Evolutionary conservation across 2,888 invertebrate genomes (phyloP), one percentile per base, ranked within the genome.

Genomic region (Lacanobia wlatinum): DNA sequence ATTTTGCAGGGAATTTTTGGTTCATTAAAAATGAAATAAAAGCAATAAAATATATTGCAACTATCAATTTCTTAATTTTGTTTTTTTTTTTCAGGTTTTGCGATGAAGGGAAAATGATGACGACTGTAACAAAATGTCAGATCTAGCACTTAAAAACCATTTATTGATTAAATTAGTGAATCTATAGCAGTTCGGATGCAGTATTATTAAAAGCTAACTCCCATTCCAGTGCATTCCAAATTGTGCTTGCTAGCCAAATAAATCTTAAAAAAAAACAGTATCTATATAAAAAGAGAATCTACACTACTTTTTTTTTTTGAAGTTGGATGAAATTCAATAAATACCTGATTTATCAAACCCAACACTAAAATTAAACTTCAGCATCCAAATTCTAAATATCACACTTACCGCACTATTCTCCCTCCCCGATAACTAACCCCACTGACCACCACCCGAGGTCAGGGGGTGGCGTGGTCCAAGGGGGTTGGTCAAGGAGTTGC

Each of bases 361-460:
- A 40, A 8, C 9, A 40, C 1, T 1, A 58, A 46, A 14, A 28
- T 28, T 34, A 28, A 65, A 48, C n/a, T 67, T 18, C 7, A 50
- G 9, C 34, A 16, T 38, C 48, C 16, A 66, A 63, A 48, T 69
- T 50, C 48, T 55, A 79, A 77, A 78, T 80, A 86, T 74, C 59
- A 80, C 89, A 92, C 85, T 90, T 90, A 85, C 89, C 72, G 66
- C 89, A 80, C 80, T 89, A 83, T 89, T 62, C 76, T n/a, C 62
- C 58, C 67, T 67, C 82, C 78, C 80, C 85, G 70, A 72, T 78
- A 80, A 83, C 83, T 87, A 89, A 88, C 91, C 91, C 90, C 64
- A 71, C 90, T 92, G 93, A 91, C 94, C 94, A 88, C 90, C 92
- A 72, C 90, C 91, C 87, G 91, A 91, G 92, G 93, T 94, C 94